Base-by-base conservation (phyloP, 2,888 invertebrate genomes). In the Cryptocephalus primarius region DNA sequence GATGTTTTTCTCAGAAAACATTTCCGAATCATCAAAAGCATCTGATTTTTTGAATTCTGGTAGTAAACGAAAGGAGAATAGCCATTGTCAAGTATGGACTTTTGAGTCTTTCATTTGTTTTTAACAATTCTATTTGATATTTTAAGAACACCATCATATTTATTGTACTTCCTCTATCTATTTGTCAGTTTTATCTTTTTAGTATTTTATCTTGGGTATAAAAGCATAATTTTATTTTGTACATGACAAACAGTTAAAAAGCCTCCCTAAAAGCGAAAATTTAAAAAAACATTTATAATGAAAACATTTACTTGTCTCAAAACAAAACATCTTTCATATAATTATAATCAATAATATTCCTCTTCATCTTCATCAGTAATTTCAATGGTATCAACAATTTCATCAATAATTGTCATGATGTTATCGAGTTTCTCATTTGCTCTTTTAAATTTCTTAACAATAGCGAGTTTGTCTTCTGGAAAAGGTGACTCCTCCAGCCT, bases 381-480 rank as follows among this genome's bases (percentile, higher is more conserved):
- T 48, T 68, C 69, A 36, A 69, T 67, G 32, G 67, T 68, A 51
- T 65, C 68, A 13, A 70, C 66, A 51, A 69, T 70, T 55, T 67
- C 66, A 53, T 66, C 65, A 47, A 69, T 68, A 47, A 68, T 66
- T 44, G 54, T 59, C 62, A 70, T 66, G 11, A 70, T 64, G 51
- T 65, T 63, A 33, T 67, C 68, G 42, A 69, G 60, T 49, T 67
- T 64, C 50, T 66, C 61, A 48, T 65, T 66, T 6, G 67, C 66
- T 40, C 58, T 61, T 40, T 65, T 59, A 50, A 66, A 64, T 46
- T 65, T 62, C 14, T 58, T 58, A 9, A 60, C 55, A 48, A 58
- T 53, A 4, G 39, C 48, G 22, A 51, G 38, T 47, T 53, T 56
- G 14, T 53, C 54, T 38, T 55, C 53, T 44, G 47, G 48, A 9